Base-by-base conservation (phyloP, 2,888 invertebrate species). In the Furcula furcula region DNA sequence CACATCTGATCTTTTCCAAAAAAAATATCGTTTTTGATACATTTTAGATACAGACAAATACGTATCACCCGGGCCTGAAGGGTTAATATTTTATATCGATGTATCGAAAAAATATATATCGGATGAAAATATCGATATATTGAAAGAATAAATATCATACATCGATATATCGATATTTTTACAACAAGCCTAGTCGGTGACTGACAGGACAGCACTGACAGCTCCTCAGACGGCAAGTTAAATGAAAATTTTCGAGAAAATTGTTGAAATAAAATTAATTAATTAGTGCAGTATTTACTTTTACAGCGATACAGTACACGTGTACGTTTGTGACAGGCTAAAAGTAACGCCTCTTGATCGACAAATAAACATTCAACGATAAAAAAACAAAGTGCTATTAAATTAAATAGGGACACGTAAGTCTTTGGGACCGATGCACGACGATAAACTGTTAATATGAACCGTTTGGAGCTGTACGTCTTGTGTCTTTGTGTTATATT, bases 391-490 rank as follows among this genome's bases (percentile, higher is more conserved):
- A 40, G 23, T 38, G 31, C 44, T 36, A 16, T 16, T 15, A 14
- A 4, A 18, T 15, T 31, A 37, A 29, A 41, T 63, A 65, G 46
- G 76, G 78, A 84, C 84, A 84, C 85, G 82, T 85, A 83, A 81
- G 71, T 80, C 57, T 48, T 67, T 46, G 21, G 19, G 33, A 23
- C 52, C 51, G 43, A 64, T 65, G 59, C 40, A 43, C 55, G 36
- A 51, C 34, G 37, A 34, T 27, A 51, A 50, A 47, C 48, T 37
- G 23, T 35, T 45, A 65, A 63, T 39, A 84, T 85, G 86, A 63
- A 55, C 47, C 55, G 67, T 35, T 65, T 72, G 39, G 67, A 67
- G 44, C 43, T 76, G 21, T 69, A 63, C 31, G 29, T 75, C 40
- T 52, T 82, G 46, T 77, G 55, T 45, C 42, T 83, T 30, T 85